A percentile compares a stretch with the other conserved stretches of the same genome.
These are phyloP conservation scores for Ophion slaviceki DNA, from an alignment of 2,888 invertebrate species.

Conservation along the genomic window DNA sequence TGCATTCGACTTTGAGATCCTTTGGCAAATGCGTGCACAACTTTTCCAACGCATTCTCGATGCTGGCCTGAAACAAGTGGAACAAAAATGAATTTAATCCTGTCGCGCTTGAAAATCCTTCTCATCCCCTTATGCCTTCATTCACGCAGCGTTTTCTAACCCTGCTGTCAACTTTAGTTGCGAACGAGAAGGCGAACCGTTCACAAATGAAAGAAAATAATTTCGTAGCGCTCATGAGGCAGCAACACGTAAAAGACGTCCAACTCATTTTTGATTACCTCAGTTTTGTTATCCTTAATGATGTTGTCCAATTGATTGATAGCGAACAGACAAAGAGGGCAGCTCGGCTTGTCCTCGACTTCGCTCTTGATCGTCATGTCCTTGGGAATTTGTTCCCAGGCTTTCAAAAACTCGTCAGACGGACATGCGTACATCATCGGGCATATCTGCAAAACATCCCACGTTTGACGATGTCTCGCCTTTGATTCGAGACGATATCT, in stretches of 20 bases:
- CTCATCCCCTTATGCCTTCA: background rate
- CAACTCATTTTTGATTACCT: conserved; percentile 84
- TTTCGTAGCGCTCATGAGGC: too few relatives aligned
- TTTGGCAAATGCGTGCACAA: conserved; percentile 89
- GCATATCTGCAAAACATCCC: conserved; percentile 85
- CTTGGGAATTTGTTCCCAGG: conserved; percentile 76
- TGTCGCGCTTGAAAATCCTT: too few relatives aligned
- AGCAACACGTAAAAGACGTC: too few relatives aligned
- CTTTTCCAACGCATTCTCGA: conserved; percentile 88
- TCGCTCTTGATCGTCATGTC: conserved; percentile 85
- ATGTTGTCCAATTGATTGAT: conserved; percentile 90
- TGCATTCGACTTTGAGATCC: conserved; percentile 88
- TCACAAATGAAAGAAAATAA: too few relatives aligned
- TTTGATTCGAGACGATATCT: conserved; percentile 54
- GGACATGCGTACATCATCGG: conserved; percentile 90
- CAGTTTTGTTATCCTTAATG: conserved; percentile 90
- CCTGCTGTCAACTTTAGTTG: background rate
- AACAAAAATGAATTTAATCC: background rate
- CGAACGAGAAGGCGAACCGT: background rate
- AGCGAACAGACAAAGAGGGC: conserved; percentile 93
- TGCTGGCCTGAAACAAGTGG: conserved; percentile 86
- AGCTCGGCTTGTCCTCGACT: conserved; percentile 87
- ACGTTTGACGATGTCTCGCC: too few relatives aligned
- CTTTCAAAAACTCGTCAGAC: conserved; percentile 82
- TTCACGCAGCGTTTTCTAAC: background rate